Percentiles rank a stretch among this genome's conserved stretches.
Conservation (phyloP, 2,113 vertebrate genomes). For the Columba livia region DNA sequence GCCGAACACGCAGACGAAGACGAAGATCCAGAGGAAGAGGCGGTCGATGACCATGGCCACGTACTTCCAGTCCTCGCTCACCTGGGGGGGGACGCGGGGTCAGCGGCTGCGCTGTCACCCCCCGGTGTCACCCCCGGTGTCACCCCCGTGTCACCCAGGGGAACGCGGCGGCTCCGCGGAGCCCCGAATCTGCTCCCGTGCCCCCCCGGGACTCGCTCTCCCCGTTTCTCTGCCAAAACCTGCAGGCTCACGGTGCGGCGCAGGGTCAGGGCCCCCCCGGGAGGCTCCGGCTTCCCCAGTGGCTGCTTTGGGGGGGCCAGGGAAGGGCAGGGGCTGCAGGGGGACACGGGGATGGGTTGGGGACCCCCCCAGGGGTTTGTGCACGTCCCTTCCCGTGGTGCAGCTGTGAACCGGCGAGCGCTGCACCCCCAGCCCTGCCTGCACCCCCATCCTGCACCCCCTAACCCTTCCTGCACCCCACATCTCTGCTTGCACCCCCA, state of each 20-base stretch:
- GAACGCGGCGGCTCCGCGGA: neutral
- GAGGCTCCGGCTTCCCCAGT: neutral
- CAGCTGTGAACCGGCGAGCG: too few relatives aligned
- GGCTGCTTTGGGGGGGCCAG: too few relatives aligned
- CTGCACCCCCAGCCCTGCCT: too few relatives aligned
- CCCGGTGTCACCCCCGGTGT: neutral
- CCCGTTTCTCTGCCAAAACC: neutral
- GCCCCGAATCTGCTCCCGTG: neutral
- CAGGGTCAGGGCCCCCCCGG: neutral
- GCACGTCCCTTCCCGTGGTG: too few relatives aligned
- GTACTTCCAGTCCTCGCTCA: constrained; percentile 98
- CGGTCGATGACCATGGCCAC: constrained; percentile 98
- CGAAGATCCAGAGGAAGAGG: constrained; percentile 95
- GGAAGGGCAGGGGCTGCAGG: too few relatives aligned
- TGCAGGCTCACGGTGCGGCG: neutral
- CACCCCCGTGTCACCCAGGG: rapidly evolving
- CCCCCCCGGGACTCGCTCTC: neutral
- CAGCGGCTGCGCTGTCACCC: neutral
- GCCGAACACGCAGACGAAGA: constrained; percentile 94
- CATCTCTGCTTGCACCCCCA: too few relatives aligned
- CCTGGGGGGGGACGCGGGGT: constrained; percentile 66
- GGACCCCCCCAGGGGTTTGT: too few relatives aligned
- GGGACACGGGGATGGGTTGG: too few relatives aligned
- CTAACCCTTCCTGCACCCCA: too few relatives aligned
- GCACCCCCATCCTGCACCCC: too few relatives aligned